Evolutionary conservation across 2,888 invertebrate genomes (phyloP), one percentile per base, ranked within the genome.

Genomic region (Iselma pallidipennis): DNA sequence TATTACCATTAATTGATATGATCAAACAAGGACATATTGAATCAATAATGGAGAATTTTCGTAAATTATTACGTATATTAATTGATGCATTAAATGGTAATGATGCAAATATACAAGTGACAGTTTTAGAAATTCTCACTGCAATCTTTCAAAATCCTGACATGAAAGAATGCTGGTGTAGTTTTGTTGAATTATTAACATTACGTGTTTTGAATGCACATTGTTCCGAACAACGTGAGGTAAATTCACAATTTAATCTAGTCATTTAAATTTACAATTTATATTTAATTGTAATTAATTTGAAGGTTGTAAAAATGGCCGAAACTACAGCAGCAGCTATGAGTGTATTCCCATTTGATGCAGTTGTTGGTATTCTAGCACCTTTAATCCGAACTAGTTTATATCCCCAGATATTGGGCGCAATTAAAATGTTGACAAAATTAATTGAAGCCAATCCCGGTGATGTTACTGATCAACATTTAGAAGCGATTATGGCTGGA

Each of bases 171-270:
- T 89, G 90, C 71, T 96, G 97, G 88, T 87, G 89, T 68, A 91
- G 91, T 75, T 98, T 94, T 83, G 91, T 94, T 58, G 98, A 98
- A 84, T 86, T 98, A 57, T 90, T 97, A 37, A 88, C 96, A 57
- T 84, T 98, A 54, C 91, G 93, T 82, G 91, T 98, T 12, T 88
- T 98, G 71, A 90, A 93, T 78, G 92, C 94, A 57, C 95, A 96
- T 83, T 91, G 86, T 73, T 85, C 85, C 49, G 83, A 86, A 67
- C 88, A 86, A 80, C 88, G 89, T 82, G 90, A 90, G 81, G 85
- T 85, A 69, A 72, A 65, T 65, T 21, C n/a, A n/a, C n/a, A n/a
- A n/a, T n/a, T n/a, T n/a, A n/a, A 31, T n/a, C 28, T 37, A 33
- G 26, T 19, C 28, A 14, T 56, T 31, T n/a, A n/a, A n/a, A n/a